A percentile compares a stretch with the other conserved stretches of the same genome.
Conservation (phyloP, 2,797 vertebrate species). For the Falco naumanni region DNA sequence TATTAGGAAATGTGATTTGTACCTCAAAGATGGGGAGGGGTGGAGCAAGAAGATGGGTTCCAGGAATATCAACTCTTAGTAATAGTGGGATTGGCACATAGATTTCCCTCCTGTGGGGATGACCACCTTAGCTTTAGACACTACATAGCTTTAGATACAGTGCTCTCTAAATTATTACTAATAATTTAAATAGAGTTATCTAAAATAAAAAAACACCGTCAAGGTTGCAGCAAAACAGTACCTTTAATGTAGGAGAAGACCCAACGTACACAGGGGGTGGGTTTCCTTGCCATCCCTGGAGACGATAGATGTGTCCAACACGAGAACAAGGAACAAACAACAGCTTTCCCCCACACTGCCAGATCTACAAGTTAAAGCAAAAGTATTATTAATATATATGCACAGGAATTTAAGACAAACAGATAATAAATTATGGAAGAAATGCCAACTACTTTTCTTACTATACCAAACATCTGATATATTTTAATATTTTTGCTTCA, state of each 20-base stretch:
- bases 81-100: not conserved
- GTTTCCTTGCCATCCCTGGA: slow-evolving; percentile 97
- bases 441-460: not conserved
- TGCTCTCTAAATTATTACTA: not conserved
- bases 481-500: not conserved
- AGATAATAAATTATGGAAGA: not conserved
- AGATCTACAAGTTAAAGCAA: slow-evolving; percentile 84
- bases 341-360: slow-evolving; percentile 97
- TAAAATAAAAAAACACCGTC: not conserved
- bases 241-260: slow-evolving; percentile 98
- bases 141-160: not conserved
- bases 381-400: not conserved
- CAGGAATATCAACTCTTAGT: not conserved
- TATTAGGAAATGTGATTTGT: not conserved
- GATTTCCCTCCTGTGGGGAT: not conserved
- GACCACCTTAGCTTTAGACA: not conserved
- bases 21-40: not conserved
- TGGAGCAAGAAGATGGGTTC: not conserved
- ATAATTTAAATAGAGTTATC: not conserved
- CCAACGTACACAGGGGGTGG: slow-evolving; percentile 94
- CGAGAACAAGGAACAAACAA: slow-evolving; percentile 96
- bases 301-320: slow-evolving; percentile 96
- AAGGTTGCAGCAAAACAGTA: slow-evolving; percentile 45
- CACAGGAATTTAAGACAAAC: not conserved
- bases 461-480: not conserved